Conservation (phyloP, 2,888 invertebrate genomes). For the Anarsia innoxiella region DNA sequence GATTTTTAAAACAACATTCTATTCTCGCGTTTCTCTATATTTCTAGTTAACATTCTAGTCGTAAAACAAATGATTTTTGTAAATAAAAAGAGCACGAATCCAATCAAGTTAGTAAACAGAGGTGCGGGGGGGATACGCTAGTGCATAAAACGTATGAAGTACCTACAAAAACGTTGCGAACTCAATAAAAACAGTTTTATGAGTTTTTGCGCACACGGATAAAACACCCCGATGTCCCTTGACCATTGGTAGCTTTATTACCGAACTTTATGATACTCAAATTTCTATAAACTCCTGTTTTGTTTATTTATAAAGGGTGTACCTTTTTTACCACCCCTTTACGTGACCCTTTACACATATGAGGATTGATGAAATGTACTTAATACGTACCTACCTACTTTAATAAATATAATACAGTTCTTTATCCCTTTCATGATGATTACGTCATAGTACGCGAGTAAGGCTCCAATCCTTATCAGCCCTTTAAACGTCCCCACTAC, state of each 20-base stretch:
- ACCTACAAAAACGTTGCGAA: conserved; percentile 35
- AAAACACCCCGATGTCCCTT: conserved; percentile 49
- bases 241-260: conserved; percentile 46
- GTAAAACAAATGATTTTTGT: conserved; percentile 48
- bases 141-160: conserved; percentile 40
- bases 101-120: conserved; percentile 67
- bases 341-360: conserved; percentile 1
- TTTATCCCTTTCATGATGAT: no score
- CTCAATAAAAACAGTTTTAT: conserved; percentile 65
- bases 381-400: no score
- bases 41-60: no score
- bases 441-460: no score
- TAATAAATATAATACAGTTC: no score
- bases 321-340: conserved; percentile 3
- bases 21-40: no score
- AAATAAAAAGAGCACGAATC: conserved; percentile 69
- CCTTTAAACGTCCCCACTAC: no score
- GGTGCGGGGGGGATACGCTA: conserved; percentile 21
- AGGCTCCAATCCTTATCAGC: no score
- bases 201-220: conserved; percentile 45
- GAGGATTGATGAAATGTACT: no score
- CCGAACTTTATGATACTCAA: conserved; percentile 65
- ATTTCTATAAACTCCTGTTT: conserved; percentile 57
- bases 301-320: conserved; percentile 23
- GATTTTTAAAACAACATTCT: no score